Percentiles rank a stretch among this genome's conserved stretches.
Conservation (phyloP, 2,797 vertebrate species). For the Moxostoma hubbsi region DNA sequence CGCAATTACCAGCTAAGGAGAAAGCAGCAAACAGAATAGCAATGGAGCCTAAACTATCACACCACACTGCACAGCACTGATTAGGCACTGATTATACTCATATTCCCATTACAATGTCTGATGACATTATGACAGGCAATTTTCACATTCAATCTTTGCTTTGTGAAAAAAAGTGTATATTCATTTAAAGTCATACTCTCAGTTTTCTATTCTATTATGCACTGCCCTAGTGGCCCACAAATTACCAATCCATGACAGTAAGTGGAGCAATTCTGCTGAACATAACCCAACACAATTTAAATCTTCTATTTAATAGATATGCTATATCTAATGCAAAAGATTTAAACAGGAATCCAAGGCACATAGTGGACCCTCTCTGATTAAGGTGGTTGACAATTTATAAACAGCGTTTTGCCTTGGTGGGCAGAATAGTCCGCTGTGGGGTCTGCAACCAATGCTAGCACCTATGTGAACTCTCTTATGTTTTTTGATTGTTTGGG, state of each 20-base stretch:
- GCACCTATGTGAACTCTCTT: too few relatives aligned
- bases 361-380: not conserved
- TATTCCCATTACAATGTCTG: conserved; percentile 74
- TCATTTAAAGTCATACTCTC: conserved; percentile 75
- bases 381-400: too few relatives aligned
- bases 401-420: too few relatives aligned
- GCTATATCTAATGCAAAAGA: not conserved
- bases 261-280: conserved; percentile 64
- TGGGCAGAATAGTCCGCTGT: too few relatives aligned
- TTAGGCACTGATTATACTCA: conserved; percentile 79
- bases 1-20: conserved; percentile 74
- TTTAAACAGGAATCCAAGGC: not conserved
- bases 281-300: conserved; percentile 64
- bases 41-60: conserved; percentile 66
- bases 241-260: conserved; percentile 68
- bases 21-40: conserved; percentile 72
- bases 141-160: conserved; percentile 73
- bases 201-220: conserved; percentile 41
- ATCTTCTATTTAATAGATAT: conserved; percentile 55
- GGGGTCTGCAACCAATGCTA: too few relatives aligned
- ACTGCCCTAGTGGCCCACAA: conserved; percentile 56
- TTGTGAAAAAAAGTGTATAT: conserved; percentile 66
- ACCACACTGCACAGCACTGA: conserved; percentile 71
- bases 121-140: conserved; percentile 79
- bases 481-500: too few relatives aligned